Percentiles rank a stretch among this genome's conserved stretches.
phyloP scores from a whole-genome alignment of 2,888 invertebrate genomes.

The Pristionchus maxplancki region DNA sequence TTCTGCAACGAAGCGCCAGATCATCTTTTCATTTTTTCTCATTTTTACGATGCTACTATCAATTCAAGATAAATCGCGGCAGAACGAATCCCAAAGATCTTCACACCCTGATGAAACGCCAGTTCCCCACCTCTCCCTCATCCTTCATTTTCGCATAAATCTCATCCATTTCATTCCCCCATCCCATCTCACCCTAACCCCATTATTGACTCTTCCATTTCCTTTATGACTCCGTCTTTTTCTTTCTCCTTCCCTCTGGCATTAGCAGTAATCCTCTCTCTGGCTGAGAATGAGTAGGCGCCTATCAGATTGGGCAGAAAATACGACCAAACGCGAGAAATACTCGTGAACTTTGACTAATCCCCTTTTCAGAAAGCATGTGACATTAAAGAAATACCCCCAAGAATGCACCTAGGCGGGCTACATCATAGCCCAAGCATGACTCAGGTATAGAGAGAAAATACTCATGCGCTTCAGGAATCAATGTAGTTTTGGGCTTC shows the following conservation, averaged over 20 bases:
- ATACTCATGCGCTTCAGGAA: too few species aligned
- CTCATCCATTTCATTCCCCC: not conserved
- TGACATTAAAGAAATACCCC: too few species aligned
- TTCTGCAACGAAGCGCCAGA: not conserved
- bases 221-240: not conserved
- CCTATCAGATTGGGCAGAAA: not conserved
- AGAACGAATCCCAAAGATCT: too few species aligned
- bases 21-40: too few species aligned
- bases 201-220: not conserved
- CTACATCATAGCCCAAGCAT: too few species aligned
- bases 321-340: not conserved
- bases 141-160: not conserved
- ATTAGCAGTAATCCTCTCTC: not conserved
- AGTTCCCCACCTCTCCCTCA: not conserved
- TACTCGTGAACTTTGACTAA: not conserved
- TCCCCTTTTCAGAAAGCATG: too few species aligned
- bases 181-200: not conserved
- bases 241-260: not conserved
- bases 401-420: too few species aligned
- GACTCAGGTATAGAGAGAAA: too few species aligned
- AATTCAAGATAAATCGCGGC: too few species aligned
- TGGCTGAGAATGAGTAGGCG: not conserved
- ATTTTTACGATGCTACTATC: too few species aligned
- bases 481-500: too few species aligned
- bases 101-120: not conserved